phyloP scores from a whole-genome alignment of 2,113 vertebrate genomes.

The Speoplatyrhinus poulsoni region DNA sequence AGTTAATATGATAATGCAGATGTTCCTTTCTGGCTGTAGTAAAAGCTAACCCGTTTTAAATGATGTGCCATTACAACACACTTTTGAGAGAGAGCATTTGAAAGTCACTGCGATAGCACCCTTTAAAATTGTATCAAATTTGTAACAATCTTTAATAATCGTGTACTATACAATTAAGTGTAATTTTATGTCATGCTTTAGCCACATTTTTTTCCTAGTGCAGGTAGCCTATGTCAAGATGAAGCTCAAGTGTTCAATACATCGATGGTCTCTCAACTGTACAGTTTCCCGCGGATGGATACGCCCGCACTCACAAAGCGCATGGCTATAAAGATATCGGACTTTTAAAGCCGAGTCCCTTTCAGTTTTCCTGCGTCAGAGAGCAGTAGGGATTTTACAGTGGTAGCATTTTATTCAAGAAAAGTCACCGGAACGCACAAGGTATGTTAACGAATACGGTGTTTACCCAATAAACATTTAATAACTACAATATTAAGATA shows the following conservation, averaged over 20 bases:
- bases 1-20: background rate
- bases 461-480: accelerated
- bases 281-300: constrained; percentile 72
- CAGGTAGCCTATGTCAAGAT: too few species aligned
- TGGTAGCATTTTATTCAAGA: constrained; percentile 77
- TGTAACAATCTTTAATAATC: too few species aligned
- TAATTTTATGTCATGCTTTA: background rate
- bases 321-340: constrained; percentile 76
- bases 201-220: background rate
- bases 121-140: too few species aligned
- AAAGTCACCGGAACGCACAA: constrained; percentile 71
- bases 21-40: background rate
- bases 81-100: too few species aligned
- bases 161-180: background rate
- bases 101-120: too few species aligned
- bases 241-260: too few species aligned
- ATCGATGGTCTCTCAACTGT: too few species aligned
- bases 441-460: constrained; percentile 33
- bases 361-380: constrained; percentile 74
- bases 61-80: too few species aligned
- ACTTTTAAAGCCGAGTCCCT: constrained; percentile 70
- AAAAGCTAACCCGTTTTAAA: background rate
- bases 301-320: constrained; percentile 50
- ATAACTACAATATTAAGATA: background rate
- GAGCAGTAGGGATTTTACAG: constrained; percentile 64